phyloP scores from a whole-genome alignment of 2,113 vertebrate genomes.

The Smithornis capensis region DNA sequence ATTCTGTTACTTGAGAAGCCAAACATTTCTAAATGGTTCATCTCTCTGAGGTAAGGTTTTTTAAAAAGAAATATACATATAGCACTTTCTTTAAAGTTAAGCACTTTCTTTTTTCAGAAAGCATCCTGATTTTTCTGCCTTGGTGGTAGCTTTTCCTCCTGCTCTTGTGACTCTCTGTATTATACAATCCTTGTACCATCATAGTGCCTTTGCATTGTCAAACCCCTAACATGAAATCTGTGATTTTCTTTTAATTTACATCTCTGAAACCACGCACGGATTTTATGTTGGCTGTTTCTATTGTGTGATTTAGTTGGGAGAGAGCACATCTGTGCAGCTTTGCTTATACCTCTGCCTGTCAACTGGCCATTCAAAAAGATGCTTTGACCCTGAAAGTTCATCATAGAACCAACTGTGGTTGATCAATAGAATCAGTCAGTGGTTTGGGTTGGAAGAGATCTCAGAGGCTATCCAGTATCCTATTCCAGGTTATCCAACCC shows the following conservation, averaged over 20 bases:
- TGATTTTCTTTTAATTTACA: not conserved
- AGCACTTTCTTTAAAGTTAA: not conserved
- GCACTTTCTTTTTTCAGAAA: not conserved
- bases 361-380: not conserved
- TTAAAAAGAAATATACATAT: not conserved
- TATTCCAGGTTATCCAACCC: too few species aligned
- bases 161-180: not conserved
- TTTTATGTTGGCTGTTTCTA: not conserved
- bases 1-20: not conserved
- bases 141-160: not conserved
- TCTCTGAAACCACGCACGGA: not conserved
- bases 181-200: not conserved
- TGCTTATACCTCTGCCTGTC: not conserved
- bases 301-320: not conserved
- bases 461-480: not conserved
- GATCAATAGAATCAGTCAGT: too few species aligned
- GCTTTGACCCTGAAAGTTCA: not conserved
- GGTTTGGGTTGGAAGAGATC: not conserved
- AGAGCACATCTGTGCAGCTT: not conserved
- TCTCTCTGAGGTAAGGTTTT: not conserved
- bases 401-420: not conserved
- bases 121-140: not conserved
- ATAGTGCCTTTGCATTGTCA: not conserved
- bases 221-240: not conserved
- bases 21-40: not conserved